Conservation (phyloP, 53 echinoderm and acorn worm species). For the Pentamera pediparva region DNA sequence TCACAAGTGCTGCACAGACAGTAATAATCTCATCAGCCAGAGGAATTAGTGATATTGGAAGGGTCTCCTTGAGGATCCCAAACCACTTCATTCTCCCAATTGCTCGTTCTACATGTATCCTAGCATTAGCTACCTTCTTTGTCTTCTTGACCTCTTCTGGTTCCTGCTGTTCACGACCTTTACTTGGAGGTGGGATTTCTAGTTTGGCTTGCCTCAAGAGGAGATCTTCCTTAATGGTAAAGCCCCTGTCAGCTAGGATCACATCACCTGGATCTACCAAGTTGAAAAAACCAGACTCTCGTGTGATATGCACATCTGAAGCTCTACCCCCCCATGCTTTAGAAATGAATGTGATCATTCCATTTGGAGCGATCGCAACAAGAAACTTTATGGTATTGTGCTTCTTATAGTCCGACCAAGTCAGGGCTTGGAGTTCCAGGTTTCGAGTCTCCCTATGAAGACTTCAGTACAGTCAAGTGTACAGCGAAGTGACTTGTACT, state of each 20-base stretch:
- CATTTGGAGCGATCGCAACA: conserved; percentile 59
- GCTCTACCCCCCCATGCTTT: conserved; percentile 65
- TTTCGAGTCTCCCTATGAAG: conserved; percentile 45
- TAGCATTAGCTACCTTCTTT: conserved; percentile 43
- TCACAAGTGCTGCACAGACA: conserved; percentile 48
- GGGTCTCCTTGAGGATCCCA: conserved; percentile 29
- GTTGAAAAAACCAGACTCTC: conserved; percentile 41
- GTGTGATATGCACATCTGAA: conserved; percentile 40
- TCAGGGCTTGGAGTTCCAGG: conserved; percentile 40
- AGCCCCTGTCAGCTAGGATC: conserved; percentile 53
- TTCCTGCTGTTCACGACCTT: conserved; percentile 19
- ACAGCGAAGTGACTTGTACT: conserved; percentile 33
- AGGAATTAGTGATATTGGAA: conserved; percentile 34
- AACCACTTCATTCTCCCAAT: conserved; percentile 61
- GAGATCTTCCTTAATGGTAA: conserved; percentile 60
- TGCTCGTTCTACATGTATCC: conserved; percentile 50
- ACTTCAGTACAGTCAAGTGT: conserved; percentile 66
- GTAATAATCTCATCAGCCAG: conserved; percentile 40
- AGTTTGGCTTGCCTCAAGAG: conserved; percentile 30
- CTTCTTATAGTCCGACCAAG: conserved; percentile 73
- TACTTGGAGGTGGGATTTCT: conserved; percentile 50
- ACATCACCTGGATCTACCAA: conserved; percentile 51
- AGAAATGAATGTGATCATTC: conserved; percentile 52
- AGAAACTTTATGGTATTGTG: conserved; percentile 62
- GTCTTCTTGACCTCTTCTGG: conserved; percentile 37